These are phyloP conservation scores for Cuculus canorus DNA, from an alignment of 2,797 vertebrate genomes.

Conservation along the genomic window DNA sequence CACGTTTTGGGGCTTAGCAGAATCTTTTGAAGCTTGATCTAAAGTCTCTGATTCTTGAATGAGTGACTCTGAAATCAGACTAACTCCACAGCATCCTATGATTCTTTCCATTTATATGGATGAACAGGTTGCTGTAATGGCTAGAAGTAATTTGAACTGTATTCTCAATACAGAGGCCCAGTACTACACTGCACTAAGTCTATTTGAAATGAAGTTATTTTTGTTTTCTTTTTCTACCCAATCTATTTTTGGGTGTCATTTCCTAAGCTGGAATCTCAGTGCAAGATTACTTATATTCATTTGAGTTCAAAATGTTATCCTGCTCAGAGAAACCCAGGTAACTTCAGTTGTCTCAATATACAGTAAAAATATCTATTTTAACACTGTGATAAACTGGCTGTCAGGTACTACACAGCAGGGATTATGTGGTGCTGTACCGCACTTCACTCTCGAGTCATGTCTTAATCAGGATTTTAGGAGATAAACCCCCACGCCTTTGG, in stretches of 20 bases:
- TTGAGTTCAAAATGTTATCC: background rate
- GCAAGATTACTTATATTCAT: background rate
- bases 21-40: background rate
- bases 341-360: background rate
- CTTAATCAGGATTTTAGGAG: background rate
- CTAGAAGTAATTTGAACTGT: background rate
- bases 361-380: background rate
- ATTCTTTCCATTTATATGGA: background rate
- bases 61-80: background rate
- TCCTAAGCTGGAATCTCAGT: background rate
- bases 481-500: background rate
- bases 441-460: background rate
- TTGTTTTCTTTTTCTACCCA: background rate
- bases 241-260: background rate
- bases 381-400: accelerated
- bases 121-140: background rate
- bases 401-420: background rate
- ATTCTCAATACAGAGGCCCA: background rate
- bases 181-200: background rate
- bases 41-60: background rate
- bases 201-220: background rate
- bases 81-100: background rate
- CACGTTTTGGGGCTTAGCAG: background rate
- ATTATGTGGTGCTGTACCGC: background rate
- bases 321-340: background rate